phyloP scores from a whole-genome alignment of 2,113 vertebrate genomes.

The Dendropsophus ebraccatus region DNA sequence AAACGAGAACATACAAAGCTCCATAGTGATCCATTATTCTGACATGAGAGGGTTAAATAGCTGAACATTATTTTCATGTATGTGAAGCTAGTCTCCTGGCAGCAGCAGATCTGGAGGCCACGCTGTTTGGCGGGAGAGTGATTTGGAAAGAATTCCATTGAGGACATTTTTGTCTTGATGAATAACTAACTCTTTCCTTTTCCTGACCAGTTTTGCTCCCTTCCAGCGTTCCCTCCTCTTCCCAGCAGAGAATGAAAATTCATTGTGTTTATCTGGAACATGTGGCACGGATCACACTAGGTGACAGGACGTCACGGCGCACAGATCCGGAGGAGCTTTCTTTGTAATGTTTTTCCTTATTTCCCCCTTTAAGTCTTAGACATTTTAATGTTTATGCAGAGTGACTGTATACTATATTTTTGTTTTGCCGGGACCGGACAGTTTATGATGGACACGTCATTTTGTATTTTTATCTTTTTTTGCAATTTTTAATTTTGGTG shows the following conservation, averaged over 20 bases:
- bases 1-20: neutral
- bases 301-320: neutral
- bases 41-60: conserved; percentile 22
- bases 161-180: conserved; percentile 52
- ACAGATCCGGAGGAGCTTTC: neutral
- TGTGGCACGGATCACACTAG: neutral
- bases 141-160: conserved; percentile 52
- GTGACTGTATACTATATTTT: neutral
- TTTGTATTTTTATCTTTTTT: no score
- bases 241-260: neutral
- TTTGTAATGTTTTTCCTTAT: no score
- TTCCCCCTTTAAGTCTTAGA: neutral
- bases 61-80: conserved; percentile 24
- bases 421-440: neutral
- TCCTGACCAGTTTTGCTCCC: conserved; percentile 50
- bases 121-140: conserved; percentile 35
- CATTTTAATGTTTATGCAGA: no score
- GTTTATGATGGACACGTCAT: neutral
- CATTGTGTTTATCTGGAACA: conserved; percentile 31
- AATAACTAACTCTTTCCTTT: conserved; percentile 38
- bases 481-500: no score
- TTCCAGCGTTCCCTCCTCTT: conserved; percentile 2
- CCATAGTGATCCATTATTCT: conserved; percentile 4
- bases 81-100: conserved; percentile 44
- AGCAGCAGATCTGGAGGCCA: conserved; percentile 35